Conservation (phyloP, 64 coral and sea anemone species). For the Catalaphyllia jardinei region DNA sequence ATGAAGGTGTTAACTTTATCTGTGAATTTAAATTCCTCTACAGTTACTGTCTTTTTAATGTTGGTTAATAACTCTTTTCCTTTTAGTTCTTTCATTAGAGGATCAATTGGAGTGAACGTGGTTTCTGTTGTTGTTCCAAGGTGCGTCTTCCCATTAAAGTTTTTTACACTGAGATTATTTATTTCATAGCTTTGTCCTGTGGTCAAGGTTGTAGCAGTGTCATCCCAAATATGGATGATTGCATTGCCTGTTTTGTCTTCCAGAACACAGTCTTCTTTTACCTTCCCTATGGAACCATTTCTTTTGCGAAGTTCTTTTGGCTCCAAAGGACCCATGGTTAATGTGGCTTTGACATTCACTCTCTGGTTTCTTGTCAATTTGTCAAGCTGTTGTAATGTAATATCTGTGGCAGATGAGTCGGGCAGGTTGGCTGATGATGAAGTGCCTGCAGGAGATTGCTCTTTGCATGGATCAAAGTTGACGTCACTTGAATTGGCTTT, state of each 20-base stretch:
- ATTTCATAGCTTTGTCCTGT: conserved; percentile 59
- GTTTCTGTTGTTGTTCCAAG: conserved; percentile 47
- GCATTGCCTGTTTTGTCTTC: conserved; percentile 69
- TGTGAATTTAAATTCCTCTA: conserved; percentile 62
- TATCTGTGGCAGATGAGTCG: conserved; percentile 43
- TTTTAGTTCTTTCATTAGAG: conserved; percentile 41
- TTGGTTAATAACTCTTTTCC: conserved; percentile 36
- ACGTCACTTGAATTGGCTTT: conserved; percentile 70
- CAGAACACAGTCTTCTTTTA: conserved; percentile 76
- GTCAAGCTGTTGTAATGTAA: conserved; percentile 56
- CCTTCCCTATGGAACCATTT: conserved; percentile 43
- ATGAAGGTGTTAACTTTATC: conserved; percentile 57
- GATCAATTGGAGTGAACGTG: conserved; percentile 41
- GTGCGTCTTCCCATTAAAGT: conserved; percentile 44
- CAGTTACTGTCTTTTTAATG: conserved; percentile 51
- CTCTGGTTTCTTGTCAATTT: conserved; percentile 57
- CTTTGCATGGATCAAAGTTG: conserved; percentile 66
- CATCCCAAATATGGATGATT: conserved; percentile 73
- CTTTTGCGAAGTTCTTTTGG: conserved; percentile 71
- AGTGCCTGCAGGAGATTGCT: conserved; percentile 20
- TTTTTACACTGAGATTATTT: conserved; percentile 68
- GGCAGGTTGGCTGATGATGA: conserved; percentile 9
- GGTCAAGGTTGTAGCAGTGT: conserved; percentile 16
- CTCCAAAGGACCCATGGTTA: conserved; percentile 47
- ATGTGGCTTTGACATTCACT: conserved; percentile 67